Evolutionary conservation across 30 jellyfish, hydroid and myxozoan species (phyloP).

Genomic region (Sanderia malayensis): DNA sequence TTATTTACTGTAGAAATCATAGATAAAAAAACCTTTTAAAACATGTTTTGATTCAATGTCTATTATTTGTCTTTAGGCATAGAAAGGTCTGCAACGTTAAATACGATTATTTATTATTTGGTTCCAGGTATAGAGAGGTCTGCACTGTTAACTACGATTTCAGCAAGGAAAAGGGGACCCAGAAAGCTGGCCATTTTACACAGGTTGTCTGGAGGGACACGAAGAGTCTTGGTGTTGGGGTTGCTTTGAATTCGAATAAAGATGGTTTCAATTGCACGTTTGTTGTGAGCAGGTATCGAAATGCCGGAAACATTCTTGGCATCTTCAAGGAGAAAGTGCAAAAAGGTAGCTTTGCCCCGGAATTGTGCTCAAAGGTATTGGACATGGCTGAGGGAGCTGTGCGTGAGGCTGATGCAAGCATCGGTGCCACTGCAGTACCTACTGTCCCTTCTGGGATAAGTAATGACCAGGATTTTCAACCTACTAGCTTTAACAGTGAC

Average conservation of each 20-base stretch:
- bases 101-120: too few relatives aligned
- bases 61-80: too few relatives aligned
- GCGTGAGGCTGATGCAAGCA: conserved; percentile 40
- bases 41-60: too few relatives aligned
- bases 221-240: conserved; percentile 68
- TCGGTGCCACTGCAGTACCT: conserved; percentile 38
- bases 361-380: conserved; percentile 21
- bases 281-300: conserved; percentile 72
- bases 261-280: conserved; percentile 53
- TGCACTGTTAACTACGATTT: conserved; percentile 59
- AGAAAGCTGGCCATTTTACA: conserved; percentile 72
- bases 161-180: conserved; percentile 53
- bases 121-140: conserved; percentile 68
- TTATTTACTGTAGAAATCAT: too few relatives aligned
- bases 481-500: not conserved
- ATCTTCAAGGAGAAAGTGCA: conserved; percentile 65
- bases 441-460: not conserved
- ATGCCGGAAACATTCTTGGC: conserved; percentile 82
- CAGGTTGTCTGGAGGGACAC: conserved; percentile 85
- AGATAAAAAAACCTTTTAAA: too few relatives aligned
- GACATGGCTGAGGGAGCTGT: conserved; percentile 63
- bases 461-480: not conserved
- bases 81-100: too few relatives aligned
- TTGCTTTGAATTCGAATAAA: conserved; percentile 43
- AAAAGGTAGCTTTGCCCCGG: conserved; percentile 67